Percentiles rank a stretch among this genome's conserved stretches.
These are phyloP conservation scores for Cariama cristata DNA, from an alignment of 2,113 vertebrate genomes.

Conservation along the genomic window DNA sequence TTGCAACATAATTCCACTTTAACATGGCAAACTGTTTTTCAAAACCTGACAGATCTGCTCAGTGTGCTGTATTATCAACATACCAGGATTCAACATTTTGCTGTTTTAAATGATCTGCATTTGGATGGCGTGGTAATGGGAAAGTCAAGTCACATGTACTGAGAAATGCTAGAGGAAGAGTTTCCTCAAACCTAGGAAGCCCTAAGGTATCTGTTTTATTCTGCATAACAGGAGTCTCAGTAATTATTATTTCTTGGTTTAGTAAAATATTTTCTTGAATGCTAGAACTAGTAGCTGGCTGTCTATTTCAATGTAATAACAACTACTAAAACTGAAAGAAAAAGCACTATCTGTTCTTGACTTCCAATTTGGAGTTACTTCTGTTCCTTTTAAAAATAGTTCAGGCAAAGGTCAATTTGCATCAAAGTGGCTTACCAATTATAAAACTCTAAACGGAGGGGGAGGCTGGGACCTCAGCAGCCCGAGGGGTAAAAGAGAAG, in stretches of 20 bases:
- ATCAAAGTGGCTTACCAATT: neutral
- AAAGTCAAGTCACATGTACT: neutral
- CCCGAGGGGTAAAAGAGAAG: neutral
- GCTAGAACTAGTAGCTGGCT: neutral
- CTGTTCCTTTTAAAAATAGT: neutral
- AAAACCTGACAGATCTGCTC: slow-evolving; percentile 24
- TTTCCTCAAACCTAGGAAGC: neutral
- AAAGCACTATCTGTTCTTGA: neutral
- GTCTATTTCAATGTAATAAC: neutral
- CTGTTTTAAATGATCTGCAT: neutral
- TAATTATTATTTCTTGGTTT: neutral
- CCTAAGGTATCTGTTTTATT: neutral
- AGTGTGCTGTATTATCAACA: slow-evolving; percentile 43
- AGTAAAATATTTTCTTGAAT: neutral
- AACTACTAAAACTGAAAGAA: neutral
- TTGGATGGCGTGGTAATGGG: neutral
- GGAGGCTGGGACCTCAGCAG: neutral
- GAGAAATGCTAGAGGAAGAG: neutral
- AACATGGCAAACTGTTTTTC: slow-evolving; percentile 11
- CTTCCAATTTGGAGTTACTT: neutral
- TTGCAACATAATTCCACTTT: slow-evolving; percentile 20
- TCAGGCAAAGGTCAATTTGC: neutral
- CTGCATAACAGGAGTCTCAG: neutral
- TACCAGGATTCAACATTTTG: slow-evolving; percentile 33
- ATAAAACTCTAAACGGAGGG: neutral